Evolutionary conservation across 2,113 vertebrate species (phyloP).

Genomic region (Hipposideros armiger): DNA sequence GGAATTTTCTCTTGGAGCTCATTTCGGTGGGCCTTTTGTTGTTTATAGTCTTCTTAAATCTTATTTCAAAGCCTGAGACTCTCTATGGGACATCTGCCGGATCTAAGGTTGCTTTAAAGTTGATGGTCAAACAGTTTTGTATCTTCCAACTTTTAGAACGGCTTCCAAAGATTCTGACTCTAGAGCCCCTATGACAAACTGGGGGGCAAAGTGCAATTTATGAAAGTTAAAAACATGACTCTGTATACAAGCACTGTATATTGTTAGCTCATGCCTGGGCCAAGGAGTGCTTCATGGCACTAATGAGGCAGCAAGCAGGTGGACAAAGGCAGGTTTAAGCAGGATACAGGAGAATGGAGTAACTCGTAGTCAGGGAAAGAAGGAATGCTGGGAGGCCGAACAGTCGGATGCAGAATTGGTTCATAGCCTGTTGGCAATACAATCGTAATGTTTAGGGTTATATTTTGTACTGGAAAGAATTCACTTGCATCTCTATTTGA

Average conservation of each 20-base stretch:
- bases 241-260: neutral
- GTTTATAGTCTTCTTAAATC: neutral
- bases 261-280: neutral
- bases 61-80: slow-evolving; percentile 31
- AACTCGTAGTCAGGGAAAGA: neutral
- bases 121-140: neutral
- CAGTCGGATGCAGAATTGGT: neutral
- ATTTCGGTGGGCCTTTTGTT: neutral
- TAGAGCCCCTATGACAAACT: neutral
- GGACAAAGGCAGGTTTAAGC: neutral
- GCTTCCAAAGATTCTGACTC: neutral
- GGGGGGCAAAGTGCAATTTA: neutral
- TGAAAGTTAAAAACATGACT: neutral
- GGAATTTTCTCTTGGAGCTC: neutral
- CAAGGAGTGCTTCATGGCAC: neutral
- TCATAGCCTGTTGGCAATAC: neutral
- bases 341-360: neutral
- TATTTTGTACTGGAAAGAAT: neutral
- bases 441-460: neutral
- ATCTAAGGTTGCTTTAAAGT: neutral
- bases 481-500: neutral
- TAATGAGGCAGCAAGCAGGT: neutral
- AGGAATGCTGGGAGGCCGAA: neutral
- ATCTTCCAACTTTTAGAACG: neutral
- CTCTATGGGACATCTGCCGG: no score